Base-by-base conservation (phyloP, 2,888 invertebrate genomes). In the Lysandra bellargus region DNA sequence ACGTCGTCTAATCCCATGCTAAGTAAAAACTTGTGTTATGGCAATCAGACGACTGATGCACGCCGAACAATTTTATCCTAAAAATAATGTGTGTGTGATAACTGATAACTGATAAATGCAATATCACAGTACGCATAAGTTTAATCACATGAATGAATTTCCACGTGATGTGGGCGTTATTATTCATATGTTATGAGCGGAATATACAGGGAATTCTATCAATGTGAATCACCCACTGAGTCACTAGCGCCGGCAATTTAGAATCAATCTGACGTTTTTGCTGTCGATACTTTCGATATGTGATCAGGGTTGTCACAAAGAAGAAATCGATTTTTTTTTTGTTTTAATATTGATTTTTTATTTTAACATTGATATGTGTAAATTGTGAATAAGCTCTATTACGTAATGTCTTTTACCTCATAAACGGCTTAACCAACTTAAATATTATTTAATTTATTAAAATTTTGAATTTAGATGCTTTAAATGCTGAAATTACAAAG, bases 221-320 rank as follows among this genome's bases (percentile, higher is more conserved):
- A 49, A 57, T 86, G 85, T 93, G 92, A 93, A 84, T 93, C 92
- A 92, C 83, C 78, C 75, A 84, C 85, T 84, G 85, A 85, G 81
- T 85, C 86, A 82, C 81, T 81, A 83, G 83, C 83, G 83, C 81
- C 84, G 81, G 81, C 88, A 88, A 90, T 90, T 89, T 88, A 83
- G 86, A 89, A 89, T 89, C 90, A 89, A 91, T 91, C 88, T 85
- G 84, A 84, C 83, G 83, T 88, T 90, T 91, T 90, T 89, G 85
- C 82, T 85, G 84, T 84, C 85, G 84, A 85, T 83, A 86, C 85
- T 84, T 85, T 86, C 84, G 83, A 83, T 81, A 80, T 78, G 78
- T 82, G 77, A 80, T 84, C 83, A 82, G 81, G 83, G 83, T 60
- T 80, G 80, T n/a, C 81, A 37, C 60, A 1, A 17, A 4, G 4